phyloP scores from a whole-genome alignment of 2,888 invertebrate species.

The Gandaritis pyraliata region DNA sequence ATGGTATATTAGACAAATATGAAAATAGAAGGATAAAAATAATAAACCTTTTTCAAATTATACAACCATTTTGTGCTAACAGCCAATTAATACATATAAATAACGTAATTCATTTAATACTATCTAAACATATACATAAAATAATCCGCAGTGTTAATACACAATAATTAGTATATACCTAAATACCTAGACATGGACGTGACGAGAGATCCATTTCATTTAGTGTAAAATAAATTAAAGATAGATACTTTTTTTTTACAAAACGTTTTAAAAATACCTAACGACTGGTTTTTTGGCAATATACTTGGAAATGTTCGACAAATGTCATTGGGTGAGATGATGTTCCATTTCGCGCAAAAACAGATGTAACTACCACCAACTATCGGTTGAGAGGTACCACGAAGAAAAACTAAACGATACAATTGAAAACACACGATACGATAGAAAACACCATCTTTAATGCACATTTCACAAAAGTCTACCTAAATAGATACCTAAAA shows the following conservation, averaged over 20 bases:
- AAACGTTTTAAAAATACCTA: too few relatives aligned
- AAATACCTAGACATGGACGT: slow-evolving; percentile 54
- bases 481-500: too few relatives aligned
- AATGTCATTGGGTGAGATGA: too few relatives aligned
- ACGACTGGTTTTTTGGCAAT: too few relatives aligned
- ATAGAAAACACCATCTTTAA: too few relatives aligned
- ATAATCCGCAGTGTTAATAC: neutral
- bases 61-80: slow-evolving; percentile 26
- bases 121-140: slow-evolving; percentile 1
- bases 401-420: too few relatives aligned
- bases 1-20: slow-evolving; percentile 4
- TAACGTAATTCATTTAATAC: neutral
- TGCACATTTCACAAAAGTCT: too few relatives aligned
- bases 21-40: slow-evolving; percentile 17
- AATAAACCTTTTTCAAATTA: slow-evolving; percentile 20
- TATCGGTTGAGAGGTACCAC: too few relatives aligned
- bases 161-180: slow-evolving; percentile 8
- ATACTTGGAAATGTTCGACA: too few relatives aligned
- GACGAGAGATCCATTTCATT: slow-evolving; percentile 55
- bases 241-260: neutral
- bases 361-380: too few relatives aligned
- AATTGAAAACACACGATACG: too few relatives aligned
- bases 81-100: slow-evolving; percentile 13
- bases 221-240: neutral
- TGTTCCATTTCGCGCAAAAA: too few relatives aligned